Evolutionary conservation across 2,888 invertebrate species (phyloP), one percentile per base, ranked within the genome.

Genomic region (Andrena marginata): DNA sequence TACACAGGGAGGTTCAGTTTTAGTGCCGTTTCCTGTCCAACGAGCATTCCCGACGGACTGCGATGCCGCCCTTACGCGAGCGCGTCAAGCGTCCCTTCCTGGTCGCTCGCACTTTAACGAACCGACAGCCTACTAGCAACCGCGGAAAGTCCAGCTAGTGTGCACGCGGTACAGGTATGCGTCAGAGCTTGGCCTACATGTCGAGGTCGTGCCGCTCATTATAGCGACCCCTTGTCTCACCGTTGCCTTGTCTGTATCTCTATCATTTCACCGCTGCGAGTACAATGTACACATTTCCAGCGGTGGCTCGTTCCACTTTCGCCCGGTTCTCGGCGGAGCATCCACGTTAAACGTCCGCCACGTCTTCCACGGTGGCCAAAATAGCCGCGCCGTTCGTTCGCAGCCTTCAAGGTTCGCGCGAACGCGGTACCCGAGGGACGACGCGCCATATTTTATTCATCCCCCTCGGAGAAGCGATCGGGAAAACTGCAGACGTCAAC

Each of bases 181-280:
- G 88, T 89, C 86, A 88, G 89, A 90, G 90, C 90, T 91, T 92
- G 92, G 90, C 93, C 92, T 91, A 93, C 88, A 92, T 93, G 91
- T 90, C 90, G 92, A 91, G 91, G 90, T 92, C 90, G 88, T 82
- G 86, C 80, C 88, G 87, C 93, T 93, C 92, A 92, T 93, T 93
- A 93, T 88, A 89, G 86, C 89, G 81, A 87, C 88, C 75, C 90
- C 92, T 91, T 89, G 90, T 90, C 87, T 89, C 90, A 86, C 87
- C 76, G 77, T 72, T 54, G 59, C 77, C 65, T 88, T 73, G 76
- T 83, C 85, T 85, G 83, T 42, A 42, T 87, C 87, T 89, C 85
- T 90, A 87, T 87, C 80, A 84, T 85, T 87, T 75, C 64, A 71
- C 78, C 81, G 81, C 78, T 51, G 72, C 64, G 82, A 92, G 89